Conservation (phyloP, 2,888 invertebrate species). For the Timandra comae region DNA sequence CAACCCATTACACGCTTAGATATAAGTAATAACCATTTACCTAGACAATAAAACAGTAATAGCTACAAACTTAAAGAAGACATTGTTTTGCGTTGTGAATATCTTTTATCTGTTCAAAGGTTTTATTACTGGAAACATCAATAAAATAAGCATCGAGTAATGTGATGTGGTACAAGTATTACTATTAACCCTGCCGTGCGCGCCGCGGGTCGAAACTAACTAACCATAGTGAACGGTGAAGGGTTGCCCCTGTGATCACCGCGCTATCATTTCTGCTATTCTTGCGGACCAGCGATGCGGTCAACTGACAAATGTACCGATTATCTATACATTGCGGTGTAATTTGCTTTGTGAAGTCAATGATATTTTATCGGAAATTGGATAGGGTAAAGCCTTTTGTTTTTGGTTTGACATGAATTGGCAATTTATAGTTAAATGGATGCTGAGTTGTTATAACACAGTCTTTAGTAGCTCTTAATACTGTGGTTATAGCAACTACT, state of each 20-base stretch:
- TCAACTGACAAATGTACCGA: conserved; percentile 20
- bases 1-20: no score
- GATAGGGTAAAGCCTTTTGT: conserved; percentile 1
- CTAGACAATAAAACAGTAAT: no score
- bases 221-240: conserved; percentile 68
- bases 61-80: no score
- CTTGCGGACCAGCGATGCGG: conserved; percentile 46
- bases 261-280: conserved; percentile 53
- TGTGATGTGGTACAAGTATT: conserved; percentile 55
- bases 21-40: no score
- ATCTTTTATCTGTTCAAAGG: no score
- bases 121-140: no score
- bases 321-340: conserved; percentile 23
- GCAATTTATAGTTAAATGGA: no score
- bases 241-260: conserved; percentile 61
- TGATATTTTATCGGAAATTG: conserved; percentile 7
- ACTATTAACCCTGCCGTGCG: conserved; percentile 37
- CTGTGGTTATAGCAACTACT: no score
- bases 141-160: conserved; percentile 25
- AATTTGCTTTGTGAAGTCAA: conserved; percentile 19
- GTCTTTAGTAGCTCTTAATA: no score
- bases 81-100: no score
- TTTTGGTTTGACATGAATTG: no score
- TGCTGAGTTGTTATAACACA: no score
- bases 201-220: conserved; percentile 40